Conservation (phyloP, 1,140 invertebrate species). For the Monochamus saltuarius region DNA sequence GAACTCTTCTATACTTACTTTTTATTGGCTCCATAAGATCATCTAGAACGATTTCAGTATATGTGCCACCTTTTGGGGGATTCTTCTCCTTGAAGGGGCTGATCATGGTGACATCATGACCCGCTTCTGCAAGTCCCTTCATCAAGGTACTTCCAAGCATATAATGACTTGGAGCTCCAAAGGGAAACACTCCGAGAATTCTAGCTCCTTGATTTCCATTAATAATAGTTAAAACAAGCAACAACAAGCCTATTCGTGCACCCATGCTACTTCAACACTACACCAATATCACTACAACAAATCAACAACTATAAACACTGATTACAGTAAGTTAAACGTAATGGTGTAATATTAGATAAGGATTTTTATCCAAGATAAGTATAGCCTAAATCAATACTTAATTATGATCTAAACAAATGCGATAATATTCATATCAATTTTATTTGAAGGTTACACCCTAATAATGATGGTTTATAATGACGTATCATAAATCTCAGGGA, state of each 20-base stretch:
- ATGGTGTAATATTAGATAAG: too few species aligned
- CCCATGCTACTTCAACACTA: background rate
- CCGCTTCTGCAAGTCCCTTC: constrained; percentile 57
- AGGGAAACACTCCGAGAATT: constrained; percentile 53
- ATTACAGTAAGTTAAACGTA: background rate
- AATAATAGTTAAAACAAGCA: background rate
- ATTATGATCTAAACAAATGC: too few species aligned
- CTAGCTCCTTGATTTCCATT: constrained; percentile 19
- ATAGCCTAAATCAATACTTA: too few species aligned
- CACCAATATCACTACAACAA: background rate
- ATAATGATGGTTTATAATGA: too few species aligned
- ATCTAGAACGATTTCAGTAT: background rate
- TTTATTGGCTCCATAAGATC: background rate
- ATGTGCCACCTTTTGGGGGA: constrained; percentile 49
- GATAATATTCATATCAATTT: too few species aligned
- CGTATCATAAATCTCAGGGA: too few species aligned
- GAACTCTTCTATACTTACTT: background rate
- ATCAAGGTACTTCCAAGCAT: constrained; percentile 57
- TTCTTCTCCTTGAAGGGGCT: constrained; percentile 55
- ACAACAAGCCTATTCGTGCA: background rate
- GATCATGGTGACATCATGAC: constrained; percentile 61
- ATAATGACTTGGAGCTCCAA: constrained; percentile 59
- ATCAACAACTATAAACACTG: background rate
- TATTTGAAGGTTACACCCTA: too few species aligned
- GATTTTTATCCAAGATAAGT: too few species aligned